phyloP scores from a whole-genome alignment of 1,140 invertebrate genomes.

The Apis laboriosa region DNA sequence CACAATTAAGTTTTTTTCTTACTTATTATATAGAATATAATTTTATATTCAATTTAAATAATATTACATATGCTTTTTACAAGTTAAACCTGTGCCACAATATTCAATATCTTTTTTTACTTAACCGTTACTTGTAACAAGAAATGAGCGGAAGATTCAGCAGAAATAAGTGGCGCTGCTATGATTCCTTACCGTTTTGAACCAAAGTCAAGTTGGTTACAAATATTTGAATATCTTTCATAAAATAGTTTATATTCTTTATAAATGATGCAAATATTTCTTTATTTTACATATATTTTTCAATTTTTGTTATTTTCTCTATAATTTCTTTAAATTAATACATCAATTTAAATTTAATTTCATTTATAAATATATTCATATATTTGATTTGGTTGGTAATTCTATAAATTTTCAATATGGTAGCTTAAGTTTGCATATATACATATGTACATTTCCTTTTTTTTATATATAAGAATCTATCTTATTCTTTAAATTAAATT shows the following conservation, averaged over 20 bases:
- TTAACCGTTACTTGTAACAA: conserved; percentile 50
- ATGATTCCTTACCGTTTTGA: conserved; percentile 48
- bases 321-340: neutral
- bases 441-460: neutral
- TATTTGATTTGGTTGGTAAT: conserved; percentile 41
- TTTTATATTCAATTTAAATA: conserved; percentile 15
- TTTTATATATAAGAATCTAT: neutral
- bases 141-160: conserved; percentile 58
- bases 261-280: neutral
- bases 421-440: neutral
- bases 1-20: neutral
- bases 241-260: neutral
- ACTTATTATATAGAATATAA: conserved; percentile 19
- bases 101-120: conserved; percentile 34
- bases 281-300: neutral
- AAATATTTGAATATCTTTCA: neutral
- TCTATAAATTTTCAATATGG: conserved; percentile 58
- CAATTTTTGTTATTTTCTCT: neutral
- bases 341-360: neutral
- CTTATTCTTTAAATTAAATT: neutral
- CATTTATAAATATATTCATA: conserved; percentile 21
- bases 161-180: conserved; percentile 59
- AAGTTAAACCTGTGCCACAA: neutral
- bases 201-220: conserved; percentile 54
- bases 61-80: conserved; percentile 24